Conservation (phyloP, 2,888 invertebrate genomes). For the Pyrrhia umbra region DNA sequence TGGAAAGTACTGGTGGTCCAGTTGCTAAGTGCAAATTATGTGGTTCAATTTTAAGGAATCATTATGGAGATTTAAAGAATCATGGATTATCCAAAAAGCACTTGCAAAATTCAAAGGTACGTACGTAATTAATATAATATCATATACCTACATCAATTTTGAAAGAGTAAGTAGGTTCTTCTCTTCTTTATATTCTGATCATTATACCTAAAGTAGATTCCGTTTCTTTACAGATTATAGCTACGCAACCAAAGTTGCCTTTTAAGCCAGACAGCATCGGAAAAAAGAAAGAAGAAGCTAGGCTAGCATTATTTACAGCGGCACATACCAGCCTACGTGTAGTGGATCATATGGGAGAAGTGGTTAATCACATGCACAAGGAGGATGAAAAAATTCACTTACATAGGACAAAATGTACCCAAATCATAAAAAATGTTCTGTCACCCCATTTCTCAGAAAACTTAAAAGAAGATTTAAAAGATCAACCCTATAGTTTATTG, state of each 20-base stretch:
- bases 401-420: constrained; percentile 37
- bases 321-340: constrained; percentile 44
- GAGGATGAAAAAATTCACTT: constrained; percentile 34
- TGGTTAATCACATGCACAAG: constrained; percentile 46
- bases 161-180: no score
- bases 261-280: neutral
- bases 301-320: constrained; percentile 15
- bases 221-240: no score
- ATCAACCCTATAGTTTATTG: constrained; percentile 46
- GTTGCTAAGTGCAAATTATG: no score
- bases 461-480: constrained; percentile 42
- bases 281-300: constrained; percentile 28
- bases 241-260: neutral
- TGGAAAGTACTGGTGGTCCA: no score
- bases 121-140: no score
- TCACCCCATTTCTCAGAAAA: constrained; percentile 29
- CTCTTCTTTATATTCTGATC: no score
- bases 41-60: no score
- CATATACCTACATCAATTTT: no score
- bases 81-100: no score
- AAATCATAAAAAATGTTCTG: constrained; percentile 33
- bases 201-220: no score
- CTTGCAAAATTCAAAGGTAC: no score
- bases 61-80: no score
- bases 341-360: constrained; percentile 52